Base-by-base conservation (phyloP, 2,888 invertebrate genomes). In the Epiblema foenella region DNA sequence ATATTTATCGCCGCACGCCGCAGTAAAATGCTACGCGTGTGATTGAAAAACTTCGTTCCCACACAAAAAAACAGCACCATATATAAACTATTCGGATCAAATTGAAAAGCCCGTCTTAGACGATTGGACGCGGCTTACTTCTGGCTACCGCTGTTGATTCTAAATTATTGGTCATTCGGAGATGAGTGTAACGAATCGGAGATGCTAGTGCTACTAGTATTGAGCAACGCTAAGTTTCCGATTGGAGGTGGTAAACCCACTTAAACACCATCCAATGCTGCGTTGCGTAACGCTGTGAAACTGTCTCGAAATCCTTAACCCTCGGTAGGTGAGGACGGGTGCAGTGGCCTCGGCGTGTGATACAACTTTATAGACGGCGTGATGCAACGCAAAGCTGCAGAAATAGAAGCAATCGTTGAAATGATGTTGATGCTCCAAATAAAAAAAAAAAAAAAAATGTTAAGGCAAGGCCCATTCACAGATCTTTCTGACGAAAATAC, bases 21-120 rank as follows among this genome's bases (percentile, higher is more conserved):
- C 84, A 83, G 87, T 88, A 88, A 89, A 90, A 89, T 87, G 86
- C 83, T 86, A 83, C 82, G 78, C 83, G 82, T 81, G 84, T 88
- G 90, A 91, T 90, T 90, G 90, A 90, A 90, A 87, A 88, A 89
- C 86, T 83, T 83, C 85, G 86, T 88, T 89, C 90, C 85, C 90
- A 91, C 89, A 88, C 83, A 87, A 86, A 88, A 86, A 83, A 78
- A 79, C 81, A 59, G 58, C 69, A 60, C 59, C 65, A 57, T 75
- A 75, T 73, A 73, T 68, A 79, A 79, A 79, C 80, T 78, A 78
- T 77, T 79, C 79, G 76, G 79, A 82, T 81, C 80, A 77, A 81
- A 83, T 92, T 91, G 92, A 91, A 91, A 89, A 81, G 75, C 79
- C 76, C 76, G 82, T 84, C 83, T 85, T 84, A 79, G 83, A 78